These are phyloP conservation scores for Siderastrea siderea DNA, from an alignment of 92 coral and sea anemone genomes.

Conservation along the genomic window DNA sequence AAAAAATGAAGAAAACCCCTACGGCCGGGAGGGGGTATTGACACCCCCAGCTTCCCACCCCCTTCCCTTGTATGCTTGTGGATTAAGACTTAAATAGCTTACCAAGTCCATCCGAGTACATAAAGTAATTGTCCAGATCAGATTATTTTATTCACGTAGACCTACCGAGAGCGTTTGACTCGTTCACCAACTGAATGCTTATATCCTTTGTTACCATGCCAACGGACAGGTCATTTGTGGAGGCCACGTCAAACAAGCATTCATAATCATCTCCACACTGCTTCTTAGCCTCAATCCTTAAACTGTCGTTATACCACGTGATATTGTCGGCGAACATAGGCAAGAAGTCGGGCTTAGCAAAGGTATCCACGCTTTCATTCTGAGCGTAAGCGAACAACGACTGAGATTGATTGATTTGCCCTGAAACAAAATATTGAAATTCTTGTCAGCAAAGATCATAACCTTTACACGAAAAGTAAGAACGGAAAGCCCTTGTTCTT, in stretches of 20 bases:
- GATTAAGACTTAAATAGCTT: too few species aligned
- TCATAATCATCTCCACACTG: constrained; percentile 65
- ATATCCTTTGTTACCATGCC: constrained; percentile 69
- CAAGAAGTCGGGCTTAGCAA: constrained; percentile 41
- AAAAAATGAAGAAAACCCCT: too few species aligned
- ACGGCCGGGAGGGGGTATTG: too few species aligned
- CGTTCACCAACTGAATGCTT: constrained; percentile 65
- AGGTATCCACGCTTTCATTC: constrained; percentile 62
- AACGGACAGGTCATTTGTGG: constrained; percentile 72
- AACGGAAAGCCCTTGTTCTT: too few species aligned
- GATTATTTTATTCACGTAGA: neutral
- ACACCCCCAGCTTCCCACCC: too few species aligned
- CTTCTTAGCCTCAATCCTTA: constrained; percentile 49
- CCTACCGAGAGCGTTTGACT: constrained; percentile 68
- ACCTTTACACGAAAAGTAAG: too few species aligned
- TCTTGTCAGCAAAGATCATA: neutral
- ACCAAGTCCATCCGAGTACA: too few species aligned
- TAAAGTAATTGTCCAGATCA: too few species aligned
- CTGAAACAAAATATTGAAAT: neutral
- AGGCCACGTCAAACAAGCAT: constrained; percentile 85
- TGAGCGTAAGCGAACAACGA: constrained; percentile 66
- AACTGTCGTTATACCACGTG: constrained; percentile 58
- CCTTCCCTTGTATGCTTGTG: too few species aligned
- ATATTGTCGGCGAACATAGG: constrained; percentile 80
- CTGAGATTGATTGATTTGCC: constrained; percentile 62